These are phyloP conservation scores for Sphenopsis melanotis DNA, from an alignment of 2,797 vertebrate species.

Conservation along the genomic window DNA sequence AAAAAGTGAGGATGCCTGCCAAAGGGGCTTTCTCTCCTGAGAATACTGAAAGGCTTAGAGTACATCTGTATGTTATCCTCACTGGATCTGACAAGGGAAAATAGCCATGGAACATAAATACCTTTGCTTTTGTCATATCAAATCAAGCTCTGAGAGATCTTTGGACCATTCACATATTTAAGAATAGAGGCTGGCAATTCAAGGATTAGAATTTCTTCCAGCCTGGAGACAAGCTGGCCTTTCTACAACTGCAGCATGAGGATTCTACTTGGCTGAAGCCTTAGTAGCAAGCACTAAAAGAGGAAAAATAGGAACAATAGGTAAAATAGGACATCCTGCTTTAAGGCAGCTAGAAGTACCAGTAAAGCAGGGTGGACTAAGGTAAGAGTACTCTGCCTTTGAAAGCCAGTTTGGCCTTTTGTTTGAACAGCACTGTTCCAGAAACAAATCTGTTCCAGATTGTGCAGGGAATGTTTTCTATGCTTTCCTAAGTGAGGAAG, in stretches of 20 bases:
- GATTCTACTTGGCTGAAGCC: neutral
- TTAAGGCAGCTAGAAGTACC: neutral
- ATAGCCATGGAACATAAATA: constrained; percentile 3
- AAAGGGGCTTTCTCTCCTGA: constrained; percentile 13
- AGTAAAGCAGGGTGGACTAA: neutral
- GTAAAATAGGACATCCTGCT: neutral
- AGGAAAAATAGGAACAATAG: neutral
- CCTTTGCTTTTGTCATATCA: constrained; percentile 14
- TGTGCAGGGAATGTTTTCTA: neutral
- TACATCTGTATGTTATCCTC: neutral
- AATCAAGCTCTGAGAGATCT: neutral
- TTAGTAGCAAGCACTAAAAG: neutral
- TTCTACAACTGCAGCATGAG: neutral
- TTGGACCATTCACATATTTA: neutral
- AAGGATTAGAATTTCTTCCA: neutral
- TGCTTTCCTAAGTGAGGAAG: neutral
- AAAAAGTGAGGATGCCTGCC: constrained; percentile 19
- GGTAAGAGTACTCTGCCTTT: neutral
- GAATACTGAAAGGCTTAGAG: neutral
- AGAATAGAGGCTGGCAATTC: neutral
- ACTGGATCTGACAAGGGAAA: neutral
- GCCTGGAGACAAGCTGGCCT: neutral
- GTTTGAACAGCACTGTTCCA: neutral
- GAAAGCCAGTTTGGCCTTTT: neutral
- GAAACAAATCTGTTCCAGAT: constrained; percentile 5